Percentiles rank a stretch among this genome's conserved stretches.
These are phyloP conservation scores for Andrena minutula DNA, from an alignment of 2,888 invertebrate genomes.

Conservation along the genomic window DNA sequence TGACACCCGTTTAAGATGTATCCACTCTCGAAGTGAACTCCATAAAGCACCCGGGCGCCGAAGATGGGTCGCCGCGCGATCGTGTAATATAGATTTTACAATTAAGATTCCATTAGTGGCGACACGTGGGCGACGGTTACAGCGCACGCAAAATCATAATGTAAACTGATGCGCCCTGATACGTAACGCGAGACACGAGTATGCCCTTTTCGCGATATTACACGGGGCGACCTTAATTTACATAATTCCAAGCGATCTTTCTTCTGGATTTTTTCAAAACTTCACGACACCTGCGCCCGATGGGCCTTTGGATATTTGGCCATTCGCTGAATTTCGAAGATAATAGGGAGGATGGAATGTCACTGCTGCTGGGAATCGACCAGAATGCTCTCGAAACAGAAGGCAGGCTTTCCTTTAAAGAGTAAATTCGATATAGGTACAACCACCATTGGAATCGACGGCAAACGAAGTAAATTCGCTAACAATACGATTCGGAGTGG, in stretches of 20 bases:
- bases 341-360: background rate
- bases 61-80: conserved; percentile 46
- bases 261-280: background rate
- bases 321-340: background rate
- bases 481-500: background rate
- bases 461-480: background rate
- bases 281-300: background rate
- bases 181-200: background rate
- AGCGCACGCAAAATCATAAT: conserved; percentile 31
- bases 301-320: background rate
- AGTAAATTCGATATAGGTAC: background rate
- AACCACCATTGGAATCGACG: background rate
- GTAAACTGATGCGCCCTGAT: background rate
- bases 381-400: no score
- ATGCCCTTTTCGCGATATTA: background rate
- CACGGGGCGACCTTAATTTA: conserved; percentile 1
- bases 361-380: background rate
- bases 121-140: conserved; percentile 47
- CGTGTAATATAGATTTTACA: conserved; percentile 75
- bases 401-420: background rate
- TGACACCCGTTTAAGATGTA: conserved; percentile 18
- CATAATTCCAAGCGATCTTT: conserved; percentile 3
- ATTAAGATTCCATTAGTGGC: conserved; percentile 72
- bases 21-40: conserved; percentile 32
- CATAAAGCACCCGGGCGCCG: conserved; percentile 40